Percentiles rank a stretch among this genome's conserved stretches.
Evolutionary conservation across 2,113 vertebrate genomes (phyloP).

Genomic region (Hypanus sabinus): DNA sequence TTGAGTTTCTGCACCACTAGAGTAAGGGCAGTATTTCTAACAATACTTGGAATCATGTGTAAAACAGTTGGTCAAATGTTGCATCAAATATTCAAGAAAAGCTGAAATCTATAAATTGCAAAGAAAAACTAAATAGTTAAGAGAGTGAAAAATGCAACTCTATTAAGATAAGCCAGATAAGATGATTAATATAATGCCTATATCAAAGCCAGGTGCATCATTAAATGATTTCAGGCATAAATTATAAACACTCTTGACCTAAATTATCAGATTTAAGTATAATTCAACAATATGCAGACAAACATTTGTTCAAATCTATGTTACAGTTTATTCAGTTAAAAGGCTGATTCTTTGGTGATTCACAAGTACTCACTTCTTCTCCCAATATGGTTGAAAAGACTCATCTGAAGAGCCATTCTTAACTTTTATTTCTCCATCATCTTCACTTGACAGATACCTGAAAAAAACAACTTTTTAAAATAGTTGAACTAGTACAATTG

Average conservation of each 20-base stretch:
- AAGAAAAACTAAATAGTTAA: too few relatives aligned
- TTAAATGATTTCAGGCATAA: neutral
- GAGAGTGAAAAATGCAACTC: neutral
- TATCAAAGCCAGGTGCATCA: neutral
- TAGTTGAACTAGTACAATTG: neutral
- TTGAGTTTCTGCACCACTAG: too few relatives aligned
- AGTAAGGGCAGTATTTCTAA: neutral
- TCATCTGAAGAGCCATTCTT: conserved; percentile 66
- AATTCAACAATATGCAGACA: neutral
- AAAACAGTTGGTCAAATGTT: neutral
- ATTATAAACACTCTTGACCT: neutral
- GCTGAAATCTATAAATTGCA: neutral
- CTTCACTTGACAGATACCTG: conserved; percentile 69
- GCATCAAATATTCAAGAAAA: neutral
- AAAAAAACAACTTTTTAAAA: conserved; percentile 38
- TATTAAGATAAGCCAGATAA: neutral
- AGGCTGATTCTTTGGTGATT: neutral
- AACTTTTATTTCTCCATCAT: conserved; percentile 61
- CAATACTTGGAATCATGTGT: neutral
- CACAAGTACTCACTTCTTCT: conserved; percentile 63
- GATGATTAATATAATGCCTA: neutral
- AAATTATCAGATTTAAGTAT: neutral
- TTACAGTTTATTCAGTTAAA: neutral
- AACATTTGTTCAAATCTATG: neutral
- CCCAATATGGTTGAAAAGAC: conserved; percentile 64